These are phyloP conservation scores for Macaria notata DNA, from an alignment of 2,888 invertebrate genomes.

Conservation along the genomic window DNA sequence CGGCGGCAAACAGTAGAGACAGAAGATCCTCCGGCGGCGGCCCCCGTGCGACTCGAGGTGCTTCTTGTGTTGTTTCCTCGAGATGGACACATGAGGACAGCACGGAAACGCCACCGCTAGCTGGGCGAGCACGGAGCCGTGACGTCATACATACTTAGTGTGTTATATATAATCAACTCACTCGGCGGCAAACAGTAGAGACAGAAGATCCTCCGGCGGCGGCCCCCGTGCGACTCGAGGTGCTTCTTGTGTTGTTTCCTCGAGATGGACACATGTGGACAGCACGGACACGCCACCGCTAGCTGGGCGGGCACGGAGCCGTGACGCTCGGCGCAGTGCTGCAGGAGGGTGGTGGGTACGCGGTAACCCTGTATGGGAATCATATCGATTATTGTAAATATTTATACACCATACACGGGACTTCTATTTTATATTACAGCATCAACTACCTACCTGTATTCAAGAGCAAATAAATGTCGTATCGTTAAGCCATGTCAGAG, in stretches of 20 bases:
- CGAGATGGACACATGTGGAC: constrained; percentile 68
- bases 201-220: constrained; percentile 66
- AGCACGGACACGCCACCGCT: constrained; percentile 70
- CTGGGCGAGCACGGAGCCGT: constrained; percentile 58
- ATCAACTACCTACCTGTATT: too few relatives aligned
- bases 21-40: too few relatives aligned
- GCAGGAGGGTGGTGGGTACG: constrained; percentile 62
- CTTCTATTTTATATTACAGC: too few relatives aligned
- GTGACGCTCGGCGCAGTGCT: constrained; percentile 64
- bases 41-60: too few relatives aligned
- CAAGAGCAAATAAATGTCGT: too few relatives aligned
- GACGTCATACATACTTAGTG: constrained; percentile 35
- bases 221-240: constrained; percentile 58
- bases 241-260: constrained; percentile 72
- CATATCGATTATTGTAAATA: too few relatives aligned
- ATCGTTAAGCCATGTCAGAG: too few relatives aligned
- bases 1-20: too few relatives aligned
- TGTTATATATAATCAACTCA: constrained; percentile 39
- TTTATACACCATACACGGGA: too few relatives aligned
- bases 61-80: too few relatives aligned
- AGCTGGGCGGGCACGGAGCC: constrained; percentile 57
- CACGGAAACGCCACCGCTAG: constrained; percentile 64
- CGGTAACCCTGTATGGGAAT: constrained; percentile 66
- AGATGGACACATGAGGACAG: too few relatives aligned
- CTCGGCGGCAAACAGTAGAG: constrained; percentile 63